phyloP scores from a whole-genome alignment of 2,888 invertebrate genomes.

The Sminthurides aquaticus region DNA sequence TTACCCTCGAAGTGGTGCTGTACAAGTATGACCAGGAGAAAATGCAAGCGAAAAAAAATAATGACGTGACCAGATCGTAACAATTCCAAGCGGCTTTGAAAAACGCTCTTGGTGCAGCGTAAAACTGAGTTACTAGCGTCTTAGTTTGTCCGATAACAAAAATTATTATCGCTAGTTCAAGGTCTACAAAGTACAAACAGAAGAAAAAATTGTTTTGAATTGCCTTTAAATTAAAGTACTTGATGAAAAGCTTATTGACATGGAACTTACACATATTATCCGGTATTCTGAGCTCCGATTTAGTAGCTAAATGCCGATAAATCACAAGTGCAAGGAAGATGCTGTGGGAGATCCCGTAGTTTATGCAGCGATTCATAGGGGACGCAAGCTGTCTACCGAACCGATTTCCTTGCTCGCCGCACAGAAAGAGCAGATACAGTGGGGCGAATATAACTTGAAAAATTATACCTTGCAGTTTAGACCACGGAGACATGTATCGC shows the following conservation, averaged over 20 bases:
- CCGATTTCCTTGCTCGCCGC: conserved; percentile 13
- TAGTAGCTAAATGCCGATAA: conserved; percentile 17
- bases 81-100: conserved; percentile 25
- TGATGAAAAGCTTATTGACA: too few species aligned
- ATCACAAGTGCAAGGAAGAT: conserved; percentile 12
- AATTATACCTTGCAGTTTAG: background rate
- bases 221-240: background rate
- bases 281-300: conserved; percentile 17
- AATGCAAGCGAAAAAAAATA: conserved; percentile 6
- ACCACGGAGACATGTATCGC: conserved; percentile 5
- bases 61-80: conserved; percentile 16
- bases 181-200: too few species aligned
- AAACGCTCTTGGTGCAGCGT: conserved; percentile 14
- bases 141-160: conserved; percentile 20
- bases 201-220: too few species aligned
- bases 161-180: conserved; percentile 8
- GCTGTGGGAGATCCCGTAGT: conserved; percentile 24
- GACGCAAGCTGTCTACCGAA: conserved; percentile 14
- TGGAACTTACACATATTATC: conserved; percentile 11
- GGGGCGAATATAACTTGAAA: conserved; percentile 8
- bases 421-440: conserved; percentile 7
- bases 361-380: conserved; percentile 26
- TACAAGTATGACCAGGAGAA: conserved; percentile 6
- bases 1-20: too few species aligned
- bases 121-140: conserved; percentile 14